These are phyloP conservation scores for Aldabrachelys gigantea DNA, from an alignment of 2,113 vertebrate species.

Conservation along the genomic window DNA sequence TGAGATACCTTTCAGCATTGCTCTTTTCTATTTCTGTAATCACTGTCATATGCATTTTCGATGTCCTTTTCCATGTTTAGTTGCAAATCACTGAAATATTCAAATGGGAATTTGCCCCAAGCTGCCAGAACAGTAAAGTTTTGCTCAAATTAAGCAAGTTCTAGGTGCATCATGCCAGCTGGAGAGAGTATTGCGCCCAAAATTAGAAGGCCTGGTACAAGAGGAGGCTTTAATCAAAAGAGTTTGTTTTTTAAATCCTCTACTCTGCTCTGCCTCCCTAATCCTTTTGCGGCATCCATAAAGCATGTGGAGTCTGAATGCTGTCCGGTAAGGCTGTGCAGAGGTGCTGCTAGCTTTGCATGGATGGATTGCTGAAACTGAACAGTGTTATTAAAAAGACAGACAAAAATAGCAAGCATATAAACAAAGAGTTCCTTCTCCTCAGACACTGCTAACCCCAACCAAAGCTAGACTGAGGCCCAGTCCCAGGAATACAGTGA, in stretches of 20 bases:
- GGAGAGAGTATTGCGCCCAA: not conserved
- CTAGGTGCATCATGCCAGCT: not conserved
- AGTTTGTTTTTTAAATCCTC: not conserved
- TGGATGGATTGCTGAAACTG: not conserved
- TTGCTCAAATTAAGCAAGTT: not conserved
- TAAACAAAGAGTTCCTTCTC: not conserved
- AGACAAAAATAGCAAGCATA: not conserved
- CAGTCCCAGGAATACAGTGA: not conserved
- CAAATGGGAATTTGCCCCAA: not conserved
- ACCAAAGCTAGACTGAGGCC: not conserved
- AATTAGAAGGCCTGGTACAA: not conserved
- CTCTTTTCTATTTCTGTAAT: not conserved
- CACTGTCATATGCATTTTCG: not conserved
- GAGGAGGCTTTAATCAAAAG: not conserved
- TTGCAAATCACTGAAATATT: not conserved
- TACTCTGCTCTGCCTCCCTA: not conserved
- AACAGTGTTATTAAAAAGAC: not conserved
- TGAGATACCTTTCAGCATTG: not conserved
- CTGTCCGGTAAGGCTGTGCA: fast-evolving
- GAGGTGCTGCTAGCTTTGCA: fast-evolving
- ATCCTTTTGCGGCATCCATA: not conserved
- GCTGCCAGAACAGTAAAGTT: not conserved
- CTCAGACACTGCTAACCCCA: not conserved
- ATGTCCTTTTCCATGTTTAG: not conserved
- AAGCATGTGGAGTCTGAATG: fast-evolving